A percentile compares a stretch with the other conserved stretches of the same genome.
phyloP scores from a whole-genome alignment of 1,140 invertebrate species.

The Aphis craccivora region DNA sequence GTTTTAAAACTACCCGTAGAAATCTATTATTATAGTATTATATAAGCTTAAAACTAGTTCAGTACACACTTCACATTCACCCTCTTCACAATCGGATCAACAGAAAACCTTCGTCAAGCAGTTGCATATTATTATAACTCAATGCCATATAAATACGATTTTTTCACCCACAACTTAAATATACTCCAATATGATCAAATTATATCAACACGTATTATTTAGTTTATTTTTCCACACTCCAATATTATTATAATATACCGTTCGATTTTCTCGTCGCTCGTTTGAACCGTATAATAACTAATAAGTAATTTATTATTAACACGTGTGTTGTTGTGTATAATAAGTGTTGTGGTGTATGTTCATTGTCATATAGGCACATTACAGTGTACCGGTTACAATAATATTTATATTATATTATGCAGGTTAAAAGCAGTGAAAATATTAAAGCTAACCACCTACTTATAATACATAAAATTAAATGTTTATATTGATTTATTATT shows the following conservation, averaged over 20 bases:
- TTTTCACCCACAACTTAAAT: neutral
- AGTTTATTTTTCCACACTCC: neutral
- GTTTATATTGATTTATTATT: too few relatives aligned
- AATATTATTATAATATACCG: neutral
- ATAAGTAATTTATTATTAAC: neutral
- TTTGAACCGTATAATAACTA: neutral
- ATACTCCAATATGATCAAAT: neutral
- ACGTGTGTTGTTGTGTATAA: neutral
- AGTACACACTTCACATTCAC: neutral
- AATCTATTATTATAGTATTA: neutral
- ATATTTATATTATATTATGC: too few relatives aligned
- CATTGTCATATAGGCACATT: neutral
- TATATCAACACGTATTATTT: neutral
- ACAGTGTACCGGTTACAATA: too few relatives aligned
- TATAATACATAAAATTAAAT: too few relatives aligned
- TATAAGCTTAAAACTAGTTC: neutral
- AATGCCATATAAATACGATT: neutral
- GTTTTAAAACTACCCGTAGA: neutral
- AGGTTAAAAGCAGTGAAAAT: too few relatives aligned
- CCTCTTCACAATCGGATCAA: neutral
- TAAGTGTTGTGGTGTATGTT: neutral
- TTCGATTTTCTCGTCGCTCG: neutral
- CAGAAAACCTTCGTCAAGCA: neutral
- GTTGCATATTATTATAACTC: neutral
- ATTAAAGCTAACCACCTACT: too few relatives aligned